A percentile compares a stretch with the other conserved stretches of the same genome.
Evolutionary conservation across 2,113 vertebrate genomes (phyloP).

Genomic region (human (Homo sapiens)): GRCh38 chr11:11882001-11882500

Average conservation of each 20-base stretch:
- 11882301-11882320: neutral
- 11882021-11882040: neutral
- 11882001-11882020: neutral
- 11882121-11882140: neutral
- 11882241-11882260: neutral
- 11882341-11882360: neutral
- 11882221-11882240: conserved; percentile 10
- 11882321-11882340: neutral
- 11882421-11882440: neutral
- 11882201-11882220: neutral
- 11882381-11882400: neutral
- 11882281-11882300: neutral
- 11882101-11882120: neutral
- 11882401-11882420: neutral
- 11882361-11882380: neutral
- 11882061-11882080: neutral
- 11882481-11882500: neutral
- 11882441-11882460: neutral
- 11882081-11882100: neutral
- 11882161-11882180: conserved; percentile 3
- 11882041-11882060: neutral
- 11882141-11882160: neutral
- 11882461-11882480: conserved; percentile 46
- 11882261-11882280: conserved; percentile 33
- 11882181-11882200: neutral